Evolutionary conservation across 2,113 vertebrate species (phyloP).

Genomic region (Diadophis punctatus): DNA sequence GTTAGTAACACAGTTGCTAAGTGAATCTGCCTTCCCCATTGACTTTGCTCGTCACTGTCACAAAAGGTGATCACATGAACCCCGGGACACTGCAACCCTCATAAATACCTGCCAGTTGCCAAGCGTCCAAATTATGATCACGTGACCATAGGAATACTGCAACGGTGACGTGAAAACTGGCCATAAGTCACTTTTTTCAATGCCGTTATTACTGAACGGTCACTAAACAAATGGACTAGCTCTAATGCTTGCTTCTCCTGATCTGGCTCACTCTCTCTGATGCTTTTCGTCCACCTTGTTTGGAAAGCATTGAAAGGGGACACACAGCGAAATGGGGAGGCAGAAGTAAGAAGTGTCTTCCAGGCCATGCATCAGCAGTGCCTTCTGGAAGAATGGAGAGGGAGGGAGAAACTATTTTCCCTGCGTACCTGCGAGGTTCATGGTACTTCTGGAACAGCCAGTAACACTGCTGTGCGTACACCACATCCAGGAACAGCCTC

Average conservation of each 20-base stretch:
- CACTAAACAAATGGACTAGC: neutral
- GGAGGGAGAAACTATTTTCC: neutral
- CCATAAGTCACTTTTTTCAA: neutral
- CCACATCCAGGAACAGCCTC: neutral
- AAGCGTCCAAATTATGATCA: neutral
- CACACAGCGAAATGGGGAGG: neutral
- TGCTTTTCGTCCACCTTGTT: neutral
- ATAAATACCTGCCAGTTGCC: neutral
- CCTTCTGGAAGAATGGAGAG: neutral
- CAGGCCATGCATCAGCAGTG: neutral
- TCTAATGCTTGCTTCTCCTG: neutral
- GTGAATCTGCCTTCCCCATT: neutral
- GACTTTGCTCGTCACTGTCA: neutral
- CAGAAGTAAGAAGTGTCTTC: neutral
- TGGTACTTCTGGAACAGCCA: neutral
- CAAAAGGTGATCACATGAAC: neutral
- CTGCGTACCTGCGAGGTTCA: neutral
- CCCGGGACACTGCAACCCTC: neutral
- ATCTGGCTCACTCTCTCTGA: neutral
- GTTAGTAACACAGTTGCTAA: neutral
- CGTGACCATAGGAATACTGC: neutral
- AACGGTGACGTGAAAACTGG: neutral
- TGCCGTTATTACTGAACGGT: neutral
- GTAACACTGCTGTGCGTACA: accelerated
- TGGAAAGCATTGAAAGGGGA: neutral